Conservation (phyloP, 2,113 vertebrate species). For the Emydura subglobosa region DNA sequence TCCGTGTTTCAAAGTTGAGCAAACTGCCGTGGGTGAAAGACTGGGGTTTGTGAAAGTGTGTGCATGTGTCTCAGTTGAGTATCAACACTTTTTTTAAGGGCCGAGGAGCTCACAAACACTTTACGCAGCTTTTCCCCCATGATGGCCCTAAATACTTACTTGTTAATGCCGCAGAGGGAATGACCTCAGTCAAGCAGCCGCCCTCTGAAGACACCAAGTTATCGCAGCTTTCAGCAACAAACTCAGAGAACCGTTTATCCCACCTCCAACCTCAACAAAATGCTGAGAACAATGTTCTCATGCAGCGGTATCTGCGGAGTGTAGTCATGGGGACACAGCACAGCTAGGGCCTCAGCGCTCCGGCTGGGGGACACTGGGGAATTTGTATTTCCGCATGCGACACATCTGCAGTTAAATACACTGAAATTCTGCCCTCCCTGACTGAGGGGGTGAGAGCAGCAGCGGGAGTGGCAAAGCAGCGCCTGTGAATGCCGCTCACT, state of each 20-base stretch:
- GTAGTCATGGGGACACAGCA: neutral
- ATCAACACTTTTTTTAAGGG: rapidly evolving
- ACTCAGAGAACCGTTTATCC: rapidly evolving
- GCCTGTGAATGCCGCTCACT: neutral
- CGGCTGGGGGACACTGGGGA: neutral
- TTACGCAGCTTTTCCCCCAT: rapidly evolving
- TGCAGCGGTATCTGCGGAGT: neutral
- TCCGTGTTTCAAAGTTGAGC: rapidly evolving
- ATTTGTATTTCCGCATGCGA: rapidly evolving
- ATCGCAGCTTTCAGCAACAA: rapidly evolving
- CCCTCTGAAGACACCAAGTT: neutral
- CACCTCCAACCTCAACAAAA: neutral
- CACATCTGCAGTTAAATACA: rapidly evolving
- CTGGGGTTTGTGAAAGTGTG: rapidly evolving
- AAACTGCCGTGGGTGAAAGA: neutral
- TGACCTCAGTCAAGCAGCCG: neutral
- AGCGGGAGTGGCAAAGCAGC: too few species aligned
- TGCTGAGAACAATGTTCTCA: neutral
- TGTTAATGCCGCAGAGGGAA: neutral
- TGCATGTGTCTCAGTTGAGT: rapidly evolving
- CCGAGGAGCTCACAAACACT: rapidly evolving
- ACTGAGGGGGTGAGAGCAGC: rapidly evolving
- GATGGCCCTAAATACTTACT: neutral
- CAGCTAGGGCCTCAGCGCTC: neutral
- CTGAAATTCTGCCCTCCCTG: rapidly evolving